These are phyloP conservation scores for Ovis canadensis DNA, from an alignment of 2,113 vertebrate species.

Conservation along the genomic window DNA sequence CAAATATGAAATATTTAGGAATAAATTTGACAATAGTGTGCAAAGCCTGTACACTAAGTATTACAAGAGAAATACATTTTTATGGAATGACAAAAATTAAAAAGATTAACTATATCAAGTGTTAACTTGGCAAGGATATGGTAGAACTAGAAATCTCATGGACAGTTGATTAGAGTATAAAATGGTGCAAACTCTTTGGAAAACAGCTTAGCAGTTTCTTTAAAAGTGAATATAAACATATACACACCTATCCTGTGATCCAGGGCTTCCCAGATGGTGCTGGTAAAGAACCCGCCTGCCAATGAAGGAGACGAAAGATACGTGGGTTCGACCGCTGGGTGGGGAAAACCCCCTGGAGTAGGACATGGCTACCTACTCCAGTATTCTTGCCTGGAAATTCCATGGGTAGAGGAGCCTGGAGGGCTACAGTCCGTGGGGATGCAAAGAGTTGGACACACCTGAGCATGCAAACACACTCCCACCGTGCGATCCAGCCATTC, in stretches of 20 bases:
- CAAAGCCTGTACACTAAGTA: neutral
- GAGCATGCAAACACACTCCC: neutral
- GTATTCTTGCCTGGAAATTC: neutral
- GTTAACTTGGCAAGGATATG: neutral
- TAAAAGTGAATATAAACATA: neutral
- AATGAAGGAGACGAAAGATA: neutral
- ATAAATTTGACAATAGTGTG: neutral
- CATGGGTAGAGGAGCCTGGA: neutral
- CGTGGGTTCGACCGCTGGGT: rapidly evolving
- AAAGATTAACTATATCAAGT: neutral
- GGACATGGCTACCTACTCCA: neutral
- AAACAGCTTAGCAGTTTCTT: neutral
- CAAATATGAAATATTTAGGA: neutral
- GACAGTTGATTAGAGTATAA: neutral
- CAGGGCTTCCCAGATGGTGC: neutral
- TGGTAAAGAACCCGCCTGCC: neutral
- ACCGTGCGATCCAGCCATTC: neutral
- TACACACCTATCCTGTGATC: neutral
- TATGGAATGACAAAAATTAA: neutral
- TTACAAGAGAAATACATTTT: neutral
- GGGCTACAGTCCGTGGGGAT: neutral
- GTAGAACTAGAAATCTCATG: neutral
- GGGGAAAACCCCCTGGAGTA: neutral
- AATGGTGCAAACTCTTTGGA: neutral
- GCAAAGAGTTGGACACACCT: neutral